These are phyloP conservation scores for Formicarius rufipectus DNA, from an alignment of 2,113 vertebrate genomes.

Conservation along the genomic window DNA sequence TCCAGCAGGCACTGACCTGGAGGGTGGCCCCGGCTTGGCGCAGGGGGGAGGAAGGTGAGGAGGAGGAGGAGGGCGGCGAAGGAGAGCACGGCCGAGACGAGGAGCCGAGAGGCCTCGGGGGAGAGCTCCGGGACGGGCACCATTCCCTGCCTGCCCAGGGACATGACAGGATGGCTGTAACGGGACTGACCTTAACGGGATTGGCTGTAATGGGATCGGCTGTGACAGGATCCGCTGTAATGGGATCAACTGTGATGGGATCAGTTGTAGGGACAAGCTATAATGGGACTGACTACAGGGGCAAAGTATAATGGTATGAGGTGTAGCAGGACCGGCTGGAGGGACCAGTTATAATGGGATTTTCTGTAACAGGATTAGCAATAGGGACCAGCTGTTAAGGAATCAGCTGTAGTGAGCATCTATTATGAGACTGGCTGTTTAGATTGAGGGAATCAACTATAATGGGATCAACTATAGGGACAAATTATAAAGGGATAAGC, in stretches of 20 bases:
- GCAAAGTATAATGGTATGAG: rapidly evolving
- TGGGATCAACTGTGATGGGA: rapidly evolving
- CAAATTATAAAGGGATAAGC: too few species aligned
- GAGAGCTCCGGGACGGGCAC: neutral
- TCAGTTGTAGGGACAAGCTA: too few species aligned
- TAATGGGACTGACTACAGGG: neutral
- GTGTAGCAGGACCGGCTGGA: too few species aligned
- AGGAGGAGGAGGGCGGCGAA: slow-evolving; percentile 30
- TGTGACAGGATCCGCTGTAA: rapidly evolving
- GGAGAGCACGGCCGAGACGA: slow-evolving; percentile 26
- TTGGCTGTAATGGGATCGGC: neutral
- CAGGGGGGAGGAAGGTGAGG: slow-evolving; percentile 20
- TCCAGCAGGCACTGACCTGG: slow-evolving; percentile 42
- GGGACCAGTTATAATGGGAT: too few species aligned
- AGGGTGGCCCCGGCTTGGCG: neutral
- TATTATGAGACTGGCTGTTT: too few species aligned
- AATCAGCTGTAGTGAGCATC: too few species aligned
- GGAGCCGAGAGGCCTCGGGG: slow-evolving; percentile 13
- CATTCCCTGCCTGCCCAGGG: neutral
- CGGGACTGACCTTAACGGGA: neutral
- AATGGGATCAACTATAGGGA: too few species aligned
- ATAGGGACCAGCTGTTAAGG: too few species aligned
- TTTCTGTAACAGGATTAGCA: too few species aligned
- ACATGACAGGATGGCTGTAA: rapidly evolving
- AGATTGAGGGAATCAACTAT: too few species aligned